Conservation (phyloP, 2,113 vertebrate species). For the Vulpes vulpes region DNA sequence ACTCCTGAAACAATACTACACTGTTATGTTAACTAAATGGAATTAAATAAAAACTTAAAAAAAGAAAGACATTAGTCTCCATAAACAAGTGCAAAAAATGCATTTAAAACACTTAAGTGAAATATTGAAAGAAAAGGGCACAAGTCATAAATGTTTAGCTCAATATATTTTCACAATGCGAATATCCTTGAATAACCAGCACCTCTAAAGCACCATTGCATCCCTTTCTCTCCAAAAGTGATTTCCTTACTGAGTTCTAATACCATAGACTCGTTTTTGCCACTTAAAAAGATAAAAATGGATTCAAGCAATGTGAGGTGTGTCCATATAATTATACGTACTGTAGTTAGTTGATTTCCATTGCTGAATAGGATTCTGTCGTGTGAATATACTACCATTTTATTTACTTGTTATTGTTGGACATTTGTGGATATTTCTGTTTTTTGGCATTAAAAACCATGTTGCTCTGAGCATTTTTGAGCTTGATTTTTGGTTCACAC, state of each 20-base stretch:
- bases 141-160: background rate
- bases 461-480: background rate
- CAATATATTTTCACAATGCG: background rate
- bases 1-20: background rate
- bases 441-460: background rate
- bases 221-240: background rate
- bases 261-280: background rate
- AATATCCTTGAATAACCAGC: background rate
- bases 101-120: background rate
- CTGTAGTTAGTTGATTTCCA: background rate
- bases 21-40: background rate
- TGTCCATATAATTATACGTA: no score
- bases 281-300: background rate
- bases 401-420: background rate
- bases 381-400: background rate
- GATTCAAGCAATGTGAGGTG: background rate
- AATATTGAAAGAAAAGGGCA: background rate
- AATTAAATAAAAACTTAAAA: background rate
- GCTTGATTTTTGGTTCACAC: background rate
- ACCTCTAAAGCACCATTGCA: background rate
- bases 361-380: background rate
- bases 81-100: background rate
- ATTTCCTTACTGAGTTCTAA: background rate
- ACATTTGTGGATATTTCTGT: background rate
- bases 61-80: background rate